These are phyloP conservation scores for Drosophila hydei DNA, from an alignment of 1,140 invertebrate genomes.

Conservation along the genomic window DNA sequence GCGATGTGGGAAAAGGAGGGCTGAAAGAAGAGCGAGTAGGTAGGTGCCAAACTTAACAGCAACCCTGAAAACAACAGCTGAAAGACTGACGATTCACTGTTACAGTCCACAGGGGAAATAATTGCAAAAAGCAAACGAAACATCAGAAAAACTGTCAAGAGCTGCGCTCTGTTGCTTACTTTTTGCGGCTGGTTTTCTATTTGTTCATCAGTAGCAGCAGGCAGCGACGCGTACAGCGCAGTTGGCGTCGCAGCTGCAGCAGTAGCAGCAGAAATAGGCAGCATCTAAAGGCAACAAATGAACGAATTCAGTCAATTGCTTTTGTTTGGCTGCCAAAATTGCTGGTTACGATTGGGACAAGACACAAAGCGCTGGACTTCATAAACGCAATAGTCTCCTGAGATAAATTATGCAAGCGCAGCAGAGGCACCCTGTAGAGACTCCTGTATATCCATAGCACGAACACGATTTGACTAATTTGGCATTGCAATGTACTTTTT, in stretches of 20 bases:
- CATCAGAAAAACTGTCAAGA: constrained; percentile 70
- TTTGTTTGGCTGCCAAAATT: constrained; percentile 63
- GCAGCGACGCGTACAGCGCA: constrained; percentile 19
- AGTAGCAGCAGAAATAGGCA: constrained; percentile 12
- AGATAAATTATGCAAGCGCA: constrained; percentile 9
- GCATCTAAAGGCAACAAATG: constrained; percentile 17
- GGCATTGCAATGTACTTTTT: constrained; percentile 43
- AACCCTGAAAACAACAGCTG: constrained; percentile 1
- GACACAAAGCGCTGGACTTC: constrained; percentile 7
- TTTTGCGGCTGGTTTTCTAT: constrained; percentile 44
- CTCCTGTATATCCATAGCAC: constrained; percentile 1
- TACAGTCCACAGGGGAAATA: constrained; percentile 58
- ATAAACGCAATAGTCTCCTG: constrained; percentile 35
- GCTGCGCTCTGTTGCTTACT: constrained; percentile 64
- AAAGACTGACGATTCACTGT: not conserved
- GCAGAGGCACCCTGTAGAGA: constrained; percentile 48
- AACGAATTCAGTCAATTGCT: constrained; percentile 43
- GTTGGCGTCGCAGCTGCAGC: constrained; percentile 12
- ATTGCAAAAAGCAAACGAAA: constrained; percentile 57
- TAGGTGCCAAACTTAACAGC: not conserved
- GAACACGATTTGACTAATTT: constrained; percentile 58
- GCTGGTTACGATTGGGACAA: not conserved
- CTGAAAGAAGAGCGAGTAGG: not conserved
- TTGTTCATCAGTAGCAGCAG: constrained; percentile 38
- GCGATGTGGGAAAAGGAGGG: constrained; percentile 31